Evolutionary conservation across 2,888 invertebrate species (phyloP), one percentile per base, ranked within the genome.

Genomic region (Rhagium mordax): DNA sequence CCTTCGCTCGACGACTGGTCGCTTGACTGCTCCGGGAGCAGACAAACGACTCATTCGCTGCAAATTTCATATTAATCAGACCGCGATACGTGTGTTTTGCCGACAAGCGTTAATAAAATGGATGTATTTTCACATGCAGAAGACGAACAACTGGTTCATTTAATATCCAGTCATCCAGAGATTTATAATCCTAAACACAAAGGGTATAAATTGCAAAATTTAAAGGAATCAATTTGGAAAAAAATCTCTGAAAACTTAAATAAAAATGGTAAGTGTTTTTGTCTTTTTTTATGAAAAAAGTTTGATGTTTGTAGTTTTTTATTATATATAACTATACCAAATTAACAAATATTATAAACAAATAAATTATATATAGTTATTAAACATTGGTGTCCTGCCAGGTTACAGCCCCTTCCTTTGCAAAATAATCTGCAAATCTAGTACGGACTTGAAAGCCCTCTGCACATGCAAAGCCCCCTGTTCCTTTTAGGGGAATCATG

Each of bases 401-500:
- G 15, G 1, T 15, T 16, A 68, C 18, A 29, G 68, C 68, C 0
- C 68, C 68, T 29, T 68, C 68, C 2, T 59, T 47, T 7, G 3
- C 6, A 29, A 68, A 68, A 20, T 57, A 57, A 16, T 68, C 33
- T 16, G 57, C 5, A 57, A 67, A 67, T 3, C 53, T 18, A 57
- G 10, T 57, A 57, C 68, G 24, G 3, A 68, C 68, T 8, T 68
- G 10, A 55, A 68, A 68, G 41, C 68, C 59, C 10, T 29, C 33
- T 41, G 55, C 16, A 29, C 59, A 18, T 15, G 68, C 68, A 68
- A 27, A 68, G 41, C 68, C 68, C 13, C 68, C 68, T 16, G 3
- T 57, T 13, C 57, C 68, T 59, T 8, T 59, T 21, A 68, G 29
- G 5, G 68, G 68, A 41, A 59, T 68, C 57, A 68, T 57, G 21